Percentiles rank a stretch among this genome's conserved stretches.
Evolutionary conservation across 2,888 invertebrate genomes (phyloP).

Genomic region (Dryocosmus kuriphilus): DNA sequence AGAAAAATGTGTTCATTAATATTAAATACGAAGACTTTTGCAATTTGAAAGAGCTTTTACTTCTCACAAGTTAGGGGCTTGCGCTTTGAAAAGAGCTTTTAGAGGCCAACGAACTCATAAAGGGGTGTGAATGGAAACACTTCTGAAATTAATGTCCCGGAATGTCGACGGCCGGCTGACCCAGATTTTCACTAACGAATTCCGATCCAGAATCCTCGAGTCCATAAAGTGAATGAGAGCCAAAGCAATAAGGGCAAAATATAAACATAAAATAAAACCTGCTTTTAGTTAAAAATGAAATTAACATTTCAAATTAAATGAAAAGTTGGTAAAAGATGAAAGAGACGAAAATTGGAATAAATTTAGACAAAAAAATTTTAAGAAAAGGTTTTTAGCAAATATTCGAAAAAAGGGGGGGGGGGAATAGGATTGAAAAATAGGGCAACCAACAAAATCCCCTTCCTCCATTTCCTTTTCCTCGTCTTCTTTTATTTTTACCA

Average conservation of each 20-base stretch:
- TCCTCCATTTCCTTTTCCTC: no score
- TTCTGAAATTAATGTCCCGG: constrained; percentile 66
- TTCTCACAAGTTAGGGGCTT: constrained; percentile 52
- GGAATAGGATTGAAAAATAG: no score
- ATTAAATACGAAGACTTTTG: constrained; percentile 62
- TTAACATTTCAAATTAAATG: no score
- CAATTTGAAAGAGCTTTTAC: constrained; percentile 64
- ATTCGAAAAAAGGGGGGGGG: no score
- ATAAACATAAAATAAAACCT: no score
- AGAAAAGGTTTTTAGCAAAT: no score
- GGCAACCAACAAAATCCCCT: no score
- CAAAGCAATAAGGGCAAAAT: background rate
- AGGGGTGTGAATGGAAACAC: constrained; percentile 65
- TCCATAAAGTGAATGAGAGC: constrained; percentile 24
- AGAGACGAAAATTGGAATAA: no score
- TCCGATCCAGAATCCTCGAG: constrained; percentile 12
- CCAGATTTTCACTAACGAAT: constrained; percentile 56
- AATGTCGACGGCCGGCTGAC: constrained; percentile 68
- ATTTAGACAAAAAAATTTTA: no score
- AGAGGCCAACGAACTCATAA: constrained; percentile 58
- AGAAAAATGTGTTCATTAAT: constrained; percentile 70
- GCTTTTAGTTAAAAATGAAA: no score
- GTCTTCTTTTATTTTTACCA: no score
- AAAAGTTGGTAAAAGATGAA: no score
- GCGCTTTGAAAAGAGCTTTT: constrained; percentile 63